phyloP scores from a whole-genome alignment of 2,113 vertebrate genomes.

The Laticauda colubrina region DNA sequence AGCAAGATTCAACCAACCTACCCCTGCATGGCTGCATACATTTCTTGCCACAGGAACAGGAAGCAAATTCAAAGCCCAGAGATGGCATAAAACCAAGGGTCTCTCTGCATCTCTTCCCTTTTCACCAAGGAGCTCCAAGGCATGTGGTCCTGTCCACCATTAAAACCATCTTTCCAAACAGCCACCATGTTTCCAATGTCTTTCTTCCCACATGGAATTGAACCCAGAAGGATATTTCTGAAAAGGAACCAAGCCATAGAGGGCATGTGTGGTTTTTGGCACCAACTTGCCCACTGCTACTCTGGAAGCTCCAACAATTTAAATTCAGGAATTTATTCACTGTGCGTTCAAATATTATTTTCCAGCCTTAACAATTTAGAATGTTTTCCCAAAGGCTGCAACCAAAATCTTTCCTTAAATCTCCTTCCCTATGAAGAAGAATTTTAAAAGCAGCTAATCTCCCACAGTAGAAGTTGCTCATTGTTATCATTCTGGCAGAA shows the following conservation, averaged over 20 bases:
- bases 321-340: neutral
- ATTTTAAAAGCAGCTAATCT: neutral
- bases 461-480: neutral
- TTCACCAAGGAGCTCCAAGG: too few relatives aligned
- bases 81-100: too few relatives aligned
- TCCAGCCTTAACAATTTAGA: neutral
- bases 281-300: neutral
- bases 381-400: neutral
- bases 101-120: too few relatives aligned
- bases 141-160: too few relatives aligned
- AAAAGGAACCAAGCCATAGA: neutral
- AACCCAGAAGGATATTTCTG: too few relatives aligned
- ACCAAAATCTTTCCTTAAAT: neutral
- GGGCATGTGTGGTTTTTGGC: neutral
- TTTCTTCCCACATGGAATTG: too few relatives aligned
- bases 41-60: too few relatives aligned
- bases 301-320: neutral
- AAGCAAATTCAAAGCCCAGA: too few relatives aligned
- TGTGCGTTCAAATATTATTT: neutral
- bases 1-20: too few relatives aligned
- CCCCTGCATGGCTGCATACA: too few relatives aligned
- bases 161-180: too few relatives aligned
- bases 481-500: conserved; percentile 7
- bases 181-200: too few relatives aligned
- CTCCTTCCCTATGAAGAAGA: conserved; percentile 16